Percentiles rank a stretch among this genome's conserved stretches.
phyloP scores from a whole-genome alignment of 2,797 vertebrate species.

The Rhodeus uyekii region DNA sequence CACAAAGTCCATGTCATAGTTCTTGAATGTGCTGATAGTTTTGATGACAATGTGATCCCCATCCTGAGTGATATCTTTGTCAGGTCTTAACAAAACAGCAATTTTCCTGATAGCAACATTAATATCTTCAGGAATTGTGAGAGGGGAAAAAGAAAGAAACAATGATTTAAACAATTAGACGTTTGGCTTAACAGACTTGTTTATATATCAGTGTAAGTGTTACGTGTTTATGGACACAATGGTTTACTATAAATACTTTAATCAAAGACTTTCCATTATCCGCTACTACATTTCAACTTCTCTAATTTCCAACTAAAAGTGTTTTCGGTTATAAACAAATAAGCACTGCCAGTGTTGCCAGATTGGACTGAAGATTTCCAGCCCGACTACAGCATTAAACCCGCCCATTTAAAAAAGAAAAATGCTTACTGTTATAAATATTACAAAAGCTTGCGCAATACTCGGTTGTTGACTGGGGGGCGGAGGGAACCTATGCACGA shows the following conservation, averaged over 20 bases:
- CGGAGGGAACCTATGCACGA: no score
- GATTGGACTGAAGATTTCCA: no score
- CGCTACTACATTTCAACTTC: not conserved
- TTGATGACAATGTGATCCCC: conserved; percentile 83
- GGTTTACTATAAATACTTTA: not conserved
- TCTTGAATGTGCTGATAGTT: conserved; percentile 89
- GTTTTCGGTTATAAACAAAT: not conserved
- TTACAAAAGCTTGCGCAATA: no score
- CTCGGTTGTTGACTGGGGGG: no score
- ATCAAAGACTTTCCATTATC: not conserved
- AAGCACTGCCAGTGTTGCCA: no score
- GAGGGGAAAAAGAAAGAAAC: conserved; percentile 28
- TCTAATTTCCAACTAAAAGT: not conserved
- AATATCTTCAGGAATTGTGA: conserved; percentile 73
- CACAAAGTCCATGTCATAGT: conserved; percentile 83
- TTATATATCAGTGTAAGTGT: not conserved
- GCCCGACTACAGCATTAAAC: no score
- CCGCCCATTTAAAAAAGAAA: no score
- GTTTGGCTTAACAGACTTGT: not conserved
- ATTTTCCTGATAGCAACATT: conserved; percentile 93
- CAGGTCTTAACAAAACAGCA: conserved; percentile 82
- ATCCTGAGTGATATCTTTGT: conserved; percentile 86
- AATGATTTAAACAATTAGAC: not conserved
- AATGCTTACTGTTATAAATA: no score
- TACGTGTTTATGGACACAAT: not conserved